A percentile compares a stretch with the other conserved stretches of the same genome.
phyloP scores from a whole-genome alignment of 1,140 invertebrate genomes.

The Sogatella furcifera region DNA sequence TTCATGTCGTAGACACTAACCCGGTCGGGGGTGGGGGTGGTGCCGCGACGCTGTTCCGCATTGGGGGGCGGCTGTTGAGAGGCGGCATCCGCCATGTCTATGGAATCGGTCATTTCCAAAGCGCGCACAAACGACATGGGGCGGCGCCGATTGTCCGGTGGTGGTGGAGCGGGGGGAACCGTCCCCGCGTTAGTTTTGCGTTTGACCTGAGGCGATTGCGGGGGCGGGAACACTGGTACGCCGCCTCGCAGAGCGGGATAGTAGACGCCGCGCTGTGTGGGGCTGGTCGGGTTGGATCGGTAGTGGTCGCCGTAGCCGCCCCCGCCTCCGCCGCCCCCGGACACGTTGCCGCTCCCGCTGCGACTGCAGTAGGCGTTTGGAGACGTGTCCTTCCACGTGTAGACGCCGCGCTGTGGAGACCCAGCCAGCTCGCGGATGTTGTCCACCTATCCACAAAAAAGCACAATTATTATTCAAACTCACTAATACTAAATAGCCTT shows the following conservation, averaged over 20 bases:
- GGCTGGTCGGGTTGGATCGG: constrained; percentile 64
- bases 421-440: constrained; percentile 66
- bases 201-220: constrained; percentile 51
- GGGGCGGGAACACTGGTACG: constrained; percentile 53
- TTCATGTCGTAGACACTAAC: constrained; percentile 90
- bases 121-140: constrained; percentile 89
- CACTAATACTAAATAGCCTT: too few species aligned
- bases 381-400: constrained; percentile 73
- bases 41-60: constrained; percentile 33
- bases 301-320: constrained; percentile 36
- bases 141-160: constrained; percentile 41
- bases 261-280: constrained; percentile 47
- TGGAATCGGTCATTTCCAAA: constrained; percentile 78
- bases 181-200: constrained; percentile 37
- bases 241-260: constrained; percentile 43
- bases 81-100: constrained; percentile 49
- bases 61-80: constrained; percentile 22
- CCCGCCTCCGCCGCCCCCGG: constrained; percentile 22
- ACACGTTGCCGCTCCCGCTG: constrained; percentile 25
- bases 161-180: constrained; percentile 21
- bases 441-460: constrained; percentile 27
- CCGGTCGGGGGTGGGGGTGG: constrained; percentile 62
- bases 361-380: constrained; percentile 31
- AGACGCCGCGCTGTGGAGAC: constrained; percentile 70
- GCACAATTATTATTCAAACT: too few species aligned